Percentiles rank a stretch among this genome's conserved stretches.
Evolutionary conservation across 2,888 invertebrate genomes (phyloP).

Genomic region (Nymphalis c-album): DNA sequence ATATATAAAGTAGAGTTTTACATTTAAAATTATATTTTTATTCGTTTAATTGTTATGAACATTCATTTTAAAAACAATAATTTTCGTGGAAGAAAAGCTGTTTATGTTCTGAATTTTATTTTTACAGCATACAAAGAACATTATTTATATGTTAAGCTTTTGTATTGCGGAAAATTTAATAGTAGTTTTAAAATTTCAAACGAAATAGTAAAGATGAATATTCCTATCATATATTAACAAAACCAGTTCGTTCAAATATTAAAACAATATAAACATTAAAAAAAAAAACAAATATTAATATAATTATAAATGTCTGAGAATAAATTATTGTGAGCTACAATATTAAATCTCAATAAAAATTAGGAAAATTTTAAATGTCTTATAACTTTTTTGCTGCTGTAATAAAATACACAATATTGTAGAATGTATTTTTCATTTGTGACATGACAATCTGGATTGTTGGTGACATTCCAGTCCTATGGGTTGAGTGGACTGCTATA

Average conservation of each 20-base stretch:
- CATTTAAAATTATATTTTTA: background rate
- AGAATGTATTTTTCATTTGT: too few relatives aligned
- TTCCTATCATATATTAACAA: conserved; percentile 14
- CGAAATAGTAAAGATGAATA: conserved; percentile 26
- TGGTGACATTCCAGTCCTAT: too few relatives aligned
- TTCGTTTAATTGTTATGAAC: background rate
- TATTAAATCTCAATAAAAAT: background rate
- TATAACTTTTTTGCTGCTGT: too few relatives aligned
- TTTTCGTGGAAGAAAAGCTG: conserved; percentile 9
- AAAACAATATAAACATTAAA: conserved; percentile 2
- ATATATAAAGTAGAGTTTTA: too few relatives aligned
- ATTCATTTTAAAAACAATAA: background rate
- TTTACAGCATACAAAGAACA: conserved; percentile 32
- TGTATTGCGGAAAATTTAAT: conserved; percentile 33
- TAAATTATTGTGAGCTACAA: background rate
- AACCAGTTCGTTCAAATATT: conserved; percentile 8
- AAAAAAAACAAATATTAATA: background rate
- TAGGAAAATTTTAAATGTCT: too few relatives aligned
- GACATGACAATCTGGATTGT: too few relatives aligned
- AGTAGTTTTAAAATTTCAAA: conserved; percentile 30
- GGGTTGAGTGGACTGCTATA: too few relatives aligned
- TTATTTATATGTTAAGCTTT: conserved; percentile 36
- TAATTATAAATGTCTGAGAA: background rate
- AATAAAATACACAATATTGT: too few relatives aligned
- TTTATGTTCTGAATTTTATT: conserved; percentile 23